These are phyloP conservation scores for Tragelaphus eurycerus DNA, from an alignment of 2,797 vertebrate genomes.

Conservation along the genomic window DNA sequence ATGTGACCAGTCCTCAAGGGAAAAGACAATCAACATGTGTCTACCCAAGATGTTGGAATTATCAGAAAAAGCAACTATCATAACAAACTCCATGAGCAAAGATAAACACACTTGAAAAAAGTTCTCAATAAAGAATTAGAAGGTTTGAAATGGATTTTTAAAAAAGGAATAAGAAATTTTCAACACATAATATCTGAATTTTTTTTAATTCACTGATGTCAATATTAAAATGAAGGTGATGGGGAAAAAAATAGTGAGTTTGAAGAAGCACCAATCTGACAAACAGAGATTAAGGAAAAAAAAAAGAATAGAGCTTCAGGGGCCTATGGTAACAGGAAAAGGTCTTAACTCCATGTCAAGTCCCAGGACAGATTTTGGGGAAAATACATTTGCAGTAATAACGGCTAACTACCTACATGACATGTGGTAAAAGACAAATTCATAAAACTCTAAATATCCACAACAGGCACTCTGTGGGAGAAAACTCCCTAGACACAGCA, in stretches of 20 bases:
- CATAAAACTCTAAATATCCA: not conserved
- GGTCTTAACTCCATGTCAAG: not conserved
- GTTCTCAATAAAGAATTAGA: not conserved
- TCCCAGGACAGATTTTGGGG: not conserved
- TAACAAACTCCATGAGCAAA: not conserved
- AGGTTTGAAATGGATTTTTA: not conserved
- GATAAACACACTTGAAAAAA: not conserved
- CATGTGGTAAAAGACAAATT: not conserved
- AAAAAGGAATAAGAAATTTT: not conserved
- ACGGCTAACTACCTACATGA: too few species aligned
- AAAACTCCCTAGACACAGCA: not conserved
- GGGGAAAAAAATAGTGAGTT: not conserved
- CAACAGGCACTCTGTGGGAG: not conserved
- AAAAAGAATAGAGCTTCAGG: not conserved
- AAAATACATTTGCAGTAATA: not conserved
- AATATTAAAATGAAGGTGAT: not conserved
- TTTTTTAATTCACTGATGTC: not conserved
- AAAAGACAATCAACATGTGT: not conserved
- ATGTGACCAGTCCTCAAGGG: not conserved
- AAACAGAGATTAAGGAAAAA: not conserved
- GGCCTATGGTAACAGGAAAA: not conserved
- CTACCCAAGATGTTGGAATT: not conserved
- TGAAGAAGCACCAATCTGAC: not conserved
- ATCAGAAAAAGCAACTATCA: too few species aligned
- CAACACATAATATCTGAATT: not conserved